phyloP scores from a whole-genome alignment of 92 coral and sea anemone species.

The Porites evermanni region DNA sequence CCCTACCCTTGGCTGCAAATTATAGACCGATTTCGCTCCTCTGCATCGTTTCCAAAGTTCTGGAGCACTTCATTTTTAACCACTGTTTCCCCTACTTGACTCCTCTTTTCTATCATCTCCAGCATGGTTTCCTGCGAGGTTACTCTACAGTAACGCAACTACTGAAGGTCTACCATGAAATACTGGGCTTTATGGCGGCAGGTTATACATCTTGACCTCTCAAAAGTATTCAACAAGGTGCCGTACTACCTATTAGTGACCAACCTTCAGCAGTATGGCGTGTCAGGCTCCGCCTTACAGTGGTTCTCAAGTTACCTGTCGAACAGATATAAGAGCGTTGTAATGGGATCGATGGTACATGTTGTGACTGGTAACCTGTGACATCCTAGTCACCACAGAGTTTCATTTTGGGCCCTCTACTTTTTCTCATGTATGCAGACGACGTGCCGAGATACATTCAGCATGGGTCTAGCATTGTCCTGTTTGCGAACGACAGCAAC shows the following conservation, averaged over 20 bases:
- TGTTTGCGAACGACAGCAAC: no score
- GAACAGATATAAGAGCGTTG: slow-evolving; percentile 46
- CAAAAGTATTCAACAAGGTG: slow-evolving; percentile 68
- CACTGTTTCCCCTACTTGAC: slow-evolving; percentile 47
- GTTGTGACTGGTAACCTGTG: slow-evolving; percentile 64
- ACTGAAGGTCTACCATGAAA: slow-evolving; percentile 57
- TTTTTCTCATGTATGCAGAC: neutral
- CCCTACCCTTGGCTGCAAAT: slow-evolving; percentile 47
- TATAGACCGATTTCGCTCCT: slow-evolving; percentile 70
- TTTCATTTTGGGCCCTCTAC: neutral
- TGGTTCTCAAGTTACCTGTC: slow-evolving; percentile 59
- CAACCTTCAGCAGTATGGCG: slow-evolving; percentile 34
- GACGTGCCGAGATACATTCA: no score
- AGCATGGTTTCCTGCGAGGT: slow-evolving; percentile 63
- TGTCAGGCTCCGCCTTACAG: slow-evolving; percentile 17
- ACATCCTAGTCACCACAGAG: slow-evolving; percentile 54
- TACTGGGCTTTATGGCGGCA: slow-evolving; percentile 34
- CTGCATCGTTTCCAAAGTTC: slow-evolving; percentile 47
- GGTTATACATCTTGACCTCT: slow-evolving; percentile 62
- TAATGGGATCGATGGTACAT: slow-evolving; percentile 43
- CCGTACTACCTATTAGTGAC: slow-evolving; percentile 43
- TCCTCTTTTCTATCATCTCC: slow-evolving; percentile 42
- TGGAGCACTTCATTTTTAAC: slow-evolving; percentile 59
- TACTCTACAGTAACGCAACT: slow-evolving; percentile 55
- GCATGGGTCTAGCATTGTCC: slow-evolving; percentile 3